Evolutionary conservation across 1,140 invertebrate species (phyloP), one percentile per base, ranked within the genome.

Genomic region (Daktulosphaira vitifoliae): DNA sequence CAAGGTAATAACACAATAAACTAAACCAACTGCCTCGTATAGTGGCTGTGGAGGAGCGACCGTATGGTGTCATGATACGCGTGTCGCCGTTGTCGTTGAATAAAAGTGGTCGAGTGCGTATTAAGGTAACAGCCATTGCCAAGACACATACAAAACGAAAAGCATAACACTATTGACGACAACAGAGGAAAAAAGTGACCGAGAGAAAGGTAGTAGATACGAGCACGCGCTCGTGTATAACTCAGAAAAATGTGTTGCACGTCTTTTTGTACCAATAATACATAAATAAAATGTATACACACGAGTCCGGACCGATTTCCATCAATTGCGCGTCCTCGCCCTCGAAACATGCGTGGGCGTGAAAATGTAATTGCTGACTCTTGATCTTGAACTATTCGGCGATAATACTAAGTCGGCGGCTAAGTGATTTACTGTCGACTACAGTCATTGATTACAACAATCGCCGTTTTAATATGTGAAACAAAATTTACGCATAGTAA

Each of bases 1-100:
- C 53, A 56, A 56, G 53, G 53, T 56, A 38, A 56, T 23, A 25
- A 56, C 53, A 56, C 38, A 44, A 56, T 56, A 44, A 42, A 42
- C 33, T 56, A 33, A 33, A 33, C 29, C 29, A 11, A 33, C 29
- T 11, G 29, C 11, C 29, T 33, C 11, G 11, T 33, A 11, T 33
- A 33, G 29, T 33, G 29, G 29, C 11, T 5, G 29, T 11, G 29
- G 29, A 33, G 29, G 29, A 33, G 29, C 29, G 11, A 33, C 29
- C 29, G 29, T 33, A 33, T 33, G 29, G 29, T n/a, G n/a, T 33
- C 29, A 11, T 11, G 29, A 11, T 33, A 11, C 29, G 5, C 29
- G 29, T 13, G 52, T 7, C 11, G 11, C 2, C 20, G 20, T 6
- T 29, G 26, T 53, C 8, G 26, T 37, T 26, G 50, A 33, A 33